Evolutionary conservation across 2,888 invertebrate genomes (phyloP), one percentile per base, ranked within the genome.

Genomic region (Augiades crinisus): DNA sequence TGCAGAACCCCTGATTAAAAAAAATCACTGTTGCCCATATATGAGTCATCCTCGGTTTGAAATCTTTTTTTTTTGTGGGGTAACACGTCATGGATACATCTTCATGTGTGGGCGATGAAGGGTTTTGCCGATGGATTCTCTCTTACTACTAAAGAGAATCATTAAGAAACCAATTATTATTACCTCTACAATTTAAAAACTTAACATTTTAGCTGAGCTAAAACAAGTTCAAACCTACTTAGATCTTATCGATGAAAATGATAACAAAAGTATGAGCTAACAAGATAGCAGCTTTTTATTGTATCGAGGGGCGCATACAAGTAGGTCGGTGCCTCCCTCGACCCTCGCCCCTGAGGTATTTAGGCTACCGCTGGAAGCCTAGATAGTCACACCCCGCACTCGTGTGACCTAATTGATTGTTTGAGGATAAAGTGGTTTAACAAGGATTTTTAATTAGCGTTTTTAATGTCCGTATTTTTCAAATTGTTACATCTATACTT

Each of bases 401-500:
- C 3, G 30, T 43, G 31, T 43, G 43, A 43, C 43, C 43, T 31
- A 43, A 43, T 43, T 43, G 43, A 43, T 43, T 31, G 14, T 40
- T 40, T 24, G 7, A 24, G 30, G 19, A 17, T 31, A n/a, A 2
- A 19, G 2, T 16, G n/a, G 2, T 34, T 34, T 17, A 34, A 34
- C 17, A 7, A n/a, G 34, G 33, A 12, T 16, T 14, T 33, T 36
- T 16, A 3, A 43, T 30, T 13, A 27, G 10, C n/a, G 7, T 24
- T 7, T 8, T 8, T 8, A 24, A 8, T 7, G 2, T 27, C 3
- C 27, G 27, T n/a, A n/a, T n/a, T n/a, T n/a, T n/a, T n/a, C n/a
- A n/a, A n/a, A n/a, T n/a, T n/a, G n/a, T n/a, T n/a, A n/a, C n/a
- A n/a, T n/a, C n/a, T n/a, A n/a, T n/a, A n/a, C n/a, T n/a, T n/a